These are phyloP conservation scores for Pandemis corylana DNA, from an alignment of 2,888 invertebrate species.

Conservation along the genomic window DNA sequence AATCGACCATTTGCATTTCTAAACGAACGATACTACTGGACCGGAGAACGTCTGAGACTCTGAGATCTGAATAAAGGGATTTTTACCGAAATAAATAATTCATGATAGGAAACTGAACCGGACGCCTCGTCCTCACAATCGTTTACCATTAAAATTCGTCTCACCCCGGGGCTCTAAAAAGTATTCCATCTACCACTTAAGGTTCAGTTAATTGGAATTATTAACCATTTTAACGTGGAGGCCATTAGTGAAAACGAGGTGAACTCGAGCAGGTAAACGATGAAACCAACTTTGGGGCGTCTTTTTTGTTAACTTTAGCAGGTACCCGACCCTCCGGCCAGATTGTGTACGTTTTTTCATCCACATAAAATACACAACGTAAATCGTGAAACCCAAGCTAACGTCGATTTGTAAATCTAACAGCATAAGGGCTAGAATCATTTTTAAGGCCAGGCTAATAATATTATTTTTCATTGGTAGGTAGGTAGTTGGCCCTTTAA, in stretches of 20 bases:
- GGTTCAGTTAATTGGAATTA: slow-evolving; percentile 76
- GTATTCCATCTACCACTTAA: slow-evolving; percentile 59
- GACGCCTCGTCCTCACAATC: slow-evolving; percentile 57
- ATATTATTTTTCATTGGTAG: slow-evolving; percentile 25
- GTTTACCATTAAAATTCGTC: slow-evolving; percentile 70
- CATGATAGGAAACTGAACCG: slow-evolving; percentile 62
- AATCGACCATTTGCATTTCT: slow-evolving; percentile 68
- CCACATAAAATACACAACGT: slow-evolving; percentile 52
- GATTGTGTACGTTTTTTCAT: slow-evolving; percentile 65
- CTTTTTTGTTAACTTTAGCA: slow-evolving; percentile 74
- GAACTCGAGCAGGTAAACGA: slow-evolving; percentile 76
- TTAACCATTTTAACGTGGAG: slow-evolving; percentile 72
- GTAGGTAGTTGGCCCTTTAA: slow-evolving; percentile 16
- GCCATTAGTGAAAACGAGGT: slow-evolving; percentile 74
- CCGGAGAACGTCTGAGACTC: slow-evolving; percentile 47
- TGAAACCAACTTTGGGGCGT: slow-evolving; percentile 66
- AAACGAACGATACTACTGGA: slow-evolving; percentile 54
- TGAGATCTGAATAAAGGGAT: slow-evolving; percentile 54
- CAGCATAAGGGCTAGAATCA: slow-evolving; percentile 33
- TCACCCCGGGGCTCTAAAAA: slow-evolving; percentile 67
- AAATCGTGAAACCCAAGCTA: slow-evolving; percentile 43
- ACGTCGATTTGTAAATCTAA: slow-evolving; percentile 37
- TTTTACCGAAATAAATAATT: slow-evolving; percentile 72
- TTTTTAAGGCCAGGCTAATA: slow-evolving; percentile 3
- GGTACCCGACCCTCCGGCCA: slow-evolving; percentile 73